Percentiles rank a stretch among this genome's conserved stretches.
Evolutionary conservation across 1,140 invertebrate species (phyloP).

Genomic region (Nomia melanderi): DNA sequence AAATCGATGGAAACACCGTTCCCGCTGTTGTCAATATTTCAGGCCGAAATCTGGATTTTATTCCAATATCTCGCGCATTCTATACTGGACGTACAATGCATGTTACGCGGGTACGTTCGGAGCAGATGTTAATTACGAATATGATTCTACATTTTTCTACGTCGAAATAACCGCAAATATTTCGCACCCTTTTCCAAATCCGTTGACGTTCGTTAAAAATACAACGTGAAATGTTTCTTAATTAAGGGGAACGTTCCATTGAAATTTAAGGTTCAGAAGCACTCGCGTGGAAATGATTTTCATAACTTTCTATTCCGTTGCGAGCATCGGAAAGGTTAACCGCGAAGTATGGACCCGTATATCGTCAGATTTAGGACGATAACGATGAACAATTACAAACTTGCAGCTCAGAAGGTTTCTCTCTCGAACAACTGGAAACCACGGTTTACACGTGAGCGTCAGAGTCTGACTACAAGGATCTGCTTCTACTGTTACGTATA

Average conservation of each 20-base stretch:
- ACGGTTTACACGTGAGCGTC: neutral
- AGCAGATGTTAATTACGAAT: too few species aligned
- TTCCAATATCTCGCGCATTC: neutral
- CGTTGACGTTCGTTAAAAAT: too few species aligned
- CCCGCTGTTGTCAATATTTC: neutral
- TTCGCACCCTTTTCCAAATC: too few species aligned
- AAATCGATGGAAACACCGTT: constrained; percentile 1
- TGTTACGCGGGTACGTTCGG: too few species aligned
- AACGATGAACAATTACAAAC: neutral
- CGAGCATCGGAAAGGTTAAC: neutral
- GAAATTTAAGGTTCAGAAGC: too few species aligned
- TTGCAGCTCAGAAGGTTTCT: neutral
- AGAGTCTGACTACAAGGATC: constrained; percentile 17
- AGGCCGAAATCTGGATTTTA: neutral
- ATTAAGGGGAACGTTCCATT: too few species aligned
- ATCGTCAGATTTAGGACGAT: neutral
- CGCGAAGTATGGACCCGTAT: neutral
- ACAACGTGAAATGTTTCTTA: too few species aligned
- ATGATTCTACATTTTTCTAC: too few species aligned
- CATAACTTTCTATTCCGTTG: neutral
- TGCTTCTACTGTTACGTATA: constrained; percentile 22
- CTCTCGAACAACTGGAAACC: neutral
- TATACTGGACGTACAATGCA: neutral
- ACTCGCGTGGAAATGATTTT: too few species aligned
- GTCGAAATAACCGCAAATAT: too few species aligned